A percentile compares a stretch with the other conserved stretches of the same genome.
Evolutionary conservation across 2,113 vertebrate genomes (phyloP).

Genomic region (Recurvirostra avosetta): DNA sequence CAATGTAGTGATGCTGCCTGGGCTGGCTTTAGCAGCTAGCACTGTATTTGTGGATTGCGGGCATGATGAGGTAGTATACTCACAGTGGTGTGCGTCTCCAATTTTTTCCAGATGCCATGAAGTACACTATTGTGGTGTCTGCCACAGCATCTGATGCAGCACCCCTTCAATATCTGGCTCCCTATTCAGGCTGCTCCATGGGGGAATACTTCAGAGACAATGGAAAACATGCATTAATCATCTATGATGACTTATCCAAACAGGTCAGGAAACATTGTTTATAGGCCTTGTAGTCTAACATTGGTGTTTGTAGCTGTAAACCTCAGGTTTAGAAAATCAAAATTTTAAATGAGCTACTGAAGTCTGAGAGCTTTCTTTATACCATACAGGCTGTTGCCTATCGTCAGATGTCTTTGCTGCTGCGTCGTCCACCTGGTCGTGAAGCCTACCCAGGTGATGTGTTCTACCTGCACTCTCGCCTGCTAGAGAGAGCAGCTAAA

Average conservation of each 20-base stretch:
- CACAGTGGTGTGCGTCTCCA: not conserved
- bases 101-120: slow-evolving; percentile 87
- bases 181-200: slow-evolving; percentile 98
- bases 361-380: not conserved
- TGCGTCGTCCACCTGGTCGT: slow-evolving; percentile 94
- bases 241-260: slow-evolving; percentile 98
- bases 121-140: slow-evolving; percentile 98
- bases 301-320: not conserved
- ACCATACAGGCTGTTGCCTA: slow-evolving; percentile 89
- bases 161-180: slow-evolving; percentile 96
- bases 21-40: not conserved
- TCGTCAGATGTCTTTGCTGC: slow-evolving; percentile 97
- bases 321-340: fast-evolving
- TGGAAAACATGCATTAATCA: slow-evolving; percentile 95
- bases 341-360: fast-evolving
- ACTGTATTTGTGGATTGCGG: not conserved
- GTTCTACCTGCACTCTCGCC: slow-evolving; percentile 97
- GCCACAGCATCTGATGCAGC: slow-evolving; percentile 96
- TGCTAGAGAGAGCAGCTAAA: slow-evolving; percentile 97
- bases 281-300: fast-evolving
- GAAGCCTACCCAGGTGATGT: slow-evolving; percentile 98
- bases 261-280: slow-evolving; percentile 77
- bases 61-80: fast-evolving
- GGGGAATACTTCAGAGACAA: slow-evolving; percentile 99
- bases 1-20: not conserved